Evolutionary conservation across 2,888 invertebrate genomes (phyloP).

Genomic region (Thymelicus acteon): DNA sequence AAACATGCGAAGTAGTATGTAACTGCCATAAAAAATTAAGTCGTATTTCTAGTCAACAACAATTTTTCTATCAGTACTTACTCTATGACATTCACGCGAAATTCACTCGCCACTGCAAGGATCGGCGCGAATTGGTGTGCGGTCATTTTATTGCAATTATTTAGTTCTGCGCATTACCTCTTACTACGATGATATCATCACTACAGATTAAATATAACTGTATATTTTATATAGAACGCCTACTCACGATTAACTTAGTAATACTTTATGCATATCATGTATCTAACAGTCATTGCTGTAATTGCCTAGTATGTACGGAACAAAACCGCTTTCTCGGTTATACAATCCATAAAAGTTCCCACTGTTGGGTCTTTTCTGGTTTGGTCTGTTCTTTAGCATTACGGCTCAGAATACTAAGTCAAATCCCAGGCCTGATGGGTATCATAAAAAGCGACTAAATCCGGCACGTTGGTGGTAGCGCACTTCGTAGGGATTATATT

Average conservation of each 20-base stretch:
- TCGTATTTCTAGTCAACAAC: no score
- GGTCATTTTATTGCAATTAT: conserved; percentile 23
- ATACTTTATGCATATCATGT: conserved; percentile 1
- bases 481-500: no score
- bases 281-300: background rate
- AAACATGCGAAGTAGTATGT: no score
- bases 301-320: background rate
- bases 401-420: no score
- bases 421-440: no score
- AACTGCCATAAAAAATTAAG: no score
- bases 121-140: conserved; percentile 19
- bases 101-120: conserved; percentile 17
- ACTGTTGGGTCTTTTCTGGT: no score
- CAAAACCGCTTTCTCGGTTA: no score
- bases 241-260: background rate
- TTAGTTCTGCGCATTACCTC: conserved; percentile 22
- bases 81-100: conserved; percentile 11
- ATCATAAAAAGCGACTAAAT: no score
- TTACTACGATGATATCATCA: conserved; percentile 13
- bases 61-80: background rate
- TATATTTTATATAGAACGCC: conserved; percentile 4
- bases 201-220: background rate
- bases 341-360: no score
- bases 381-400: no score
- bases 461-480: no score